Percentiles rank a stretch among this genome's conserved stretches.
These are phyloP conservation scores for Archilochus colubris DNA, from an alignment of 2,113 vertebrate genomes.

Conservation along the genomic window DNA sequence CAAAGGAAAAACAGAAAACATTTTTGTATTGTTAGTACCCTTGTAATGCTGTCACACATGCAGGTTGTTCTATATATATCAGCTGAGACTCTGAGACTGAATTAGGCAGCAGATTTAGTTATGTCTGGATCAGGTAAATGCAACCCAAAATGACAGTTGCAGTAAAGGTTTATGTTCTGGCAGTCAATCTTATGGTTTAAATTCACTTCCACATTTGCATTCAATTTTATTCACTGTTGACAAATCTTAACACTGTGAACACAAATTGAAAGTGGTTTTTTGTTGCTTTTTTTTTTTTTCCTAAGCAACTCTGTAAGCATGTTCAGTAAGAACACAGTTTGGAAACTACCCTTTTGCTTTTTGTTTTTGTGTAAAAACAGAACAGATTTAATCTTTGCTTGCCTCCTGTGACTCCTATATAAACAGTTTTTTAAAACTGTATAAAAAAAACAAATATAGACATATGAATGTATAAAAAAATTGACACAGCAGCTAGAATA, in stretches of 20 bases:
- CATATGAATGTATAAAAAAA: not conserved
- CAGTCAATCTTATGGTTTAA: not conserved
- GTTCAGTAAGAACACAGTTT: not conserved
- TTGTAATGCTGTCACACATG: fast-evolving
- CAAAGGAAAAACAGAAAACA: not conserved
- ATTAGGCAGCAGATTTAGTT: not conserved
- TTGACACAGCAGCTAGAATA: not conserved
- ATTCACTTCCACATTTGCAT: not conserved
- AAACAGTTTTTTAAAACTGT: not conserved
- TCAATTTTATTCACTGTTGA: fast-evolving
- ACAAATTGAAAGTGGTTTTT: not conserved
- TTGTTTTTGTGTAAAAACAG: not conserved
- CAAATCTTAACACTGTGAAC: not conserved
- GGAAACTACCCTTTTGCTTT: not conserved
- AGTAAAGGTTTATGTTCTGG: not conserved
- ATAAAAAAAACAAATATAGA: not conserved
- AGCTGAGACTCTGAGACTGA: not conserved
- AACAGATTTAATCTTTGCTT: not conserved
- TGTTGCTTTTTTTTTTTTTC: not conserved
- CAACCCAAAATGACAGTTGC: not conserved
- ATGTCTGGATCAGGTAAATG: not conserved
- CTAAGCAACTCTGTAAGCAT: not conserved
- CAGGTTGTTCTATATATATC: not conserved
- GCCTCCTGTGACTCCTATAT: not conserved
- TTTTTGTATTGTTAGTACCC: not conserved